Percentiles rank a stretch among this genome's conserved stretches.
These are phyloP conservation scores for Ctena decussata DNA, from an alignment of 2,888 invertebrate species.

Conservation along the genomic window DNA sequence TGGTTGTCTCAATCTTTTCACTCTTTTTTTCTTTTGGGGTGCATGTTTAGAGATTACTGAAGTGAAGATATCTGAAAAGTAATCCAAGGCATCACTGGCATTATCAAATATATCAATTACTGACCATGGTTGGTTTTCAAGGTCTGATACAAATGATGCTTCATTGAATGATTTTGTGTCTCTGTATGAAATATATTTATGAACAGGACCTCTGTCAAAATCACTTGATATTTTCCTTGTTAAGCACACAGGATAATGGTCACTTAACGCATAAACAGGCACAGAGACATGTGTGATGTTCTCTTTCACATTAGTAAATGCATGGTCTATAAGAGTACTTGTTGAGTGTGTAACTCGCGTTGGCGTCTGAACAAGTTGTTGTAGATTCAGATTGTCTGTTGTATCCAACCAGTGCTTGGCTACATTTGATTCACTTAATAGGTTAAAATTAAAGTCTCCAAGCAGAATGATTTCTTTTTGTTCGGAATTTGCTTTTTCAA, in stretches of 20 bases:
- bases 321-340: background rate
- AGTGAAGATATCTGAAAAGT: background rate
- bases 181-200: background rate
- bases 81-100: background rate
- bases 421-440: background rate
- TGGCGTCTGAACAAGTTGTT: background rate
- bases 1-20: background rate
- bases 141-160: no score
- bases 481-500: no score
- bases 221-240: background rate
- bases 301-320: background rate
- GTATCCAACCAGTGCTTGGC: background rate
- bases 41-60: background rate
- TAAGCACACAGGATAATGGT: background rate
- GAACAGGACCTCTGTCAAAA: background rate
- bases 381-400: background rate
- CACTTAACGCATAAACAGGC: background rate
- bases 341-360: background rate
- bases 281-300: background rate
- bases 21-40: background rate
- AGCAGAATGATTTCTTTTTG: no score
- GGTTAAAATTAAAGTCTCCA: background rate
- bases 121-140: no score
- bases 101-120: background rate
- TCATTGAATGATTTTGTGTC: no score